Base-by-base conservation (phyloP, 92 coral and sea anemone genomes). In the Ricordea florida region DNA sequence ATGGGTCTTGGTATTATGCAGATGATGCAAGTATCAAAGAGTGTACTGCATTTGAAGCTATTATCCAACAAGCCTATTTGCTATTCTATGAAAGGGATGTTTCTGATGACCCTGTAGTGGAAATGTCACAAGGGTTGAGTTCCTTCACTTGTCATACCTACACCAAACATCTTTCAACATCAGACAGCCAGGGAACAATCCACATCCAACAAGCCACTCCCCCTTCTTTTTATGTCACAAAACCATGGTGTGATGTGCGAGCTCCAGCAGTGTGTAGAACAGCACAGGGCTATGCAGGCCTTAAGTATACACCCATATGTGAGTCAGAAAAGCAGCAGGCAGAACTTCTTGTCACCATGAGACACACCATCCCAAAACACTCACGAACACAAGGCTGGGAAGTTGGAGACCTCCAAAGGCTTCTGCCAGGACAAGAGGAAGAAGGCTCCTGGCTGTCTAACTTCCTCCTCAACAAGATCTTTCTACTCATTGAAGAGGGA, bases 301-400 rank as follows among this genome's bases (percentile, higher is more conserved):
- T 82, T 37, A 45, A 42, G 56, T 81, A 63, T 58, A 51, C 30
- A 32, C 45, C 81, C 15, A 28, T 80, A 17, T 60, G 71, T 4
- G 86, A 80, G 33, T 28, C n/a, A 2, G 77, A 79, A 34, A 50
- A 41, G 10, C 53, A 55, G 7, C 57, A 79, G 33, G 85, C 85
- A 9, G 62, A 42, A 82, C 48, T 82, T 15, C 42, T 62, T 60
- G 87, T 60, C 24, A 42, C 68, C 29, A 46, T 62, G 72, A 67
- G 72, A 31, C 82, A 72, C 24, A 13, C 72, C 41, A 47, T 51
- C 58, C 74, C 72, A 36, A 43, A 37, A 18, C 80, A 82, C 57
- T 36, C 80, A 64, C 63, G 82, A 63, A 62, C 79, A 66, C 62
- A 66, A 20, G 87, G 87, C 24, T 82, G 74, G 71, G 53, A 66